Base-by-base conservation (phyloP, 2,888 invertebrate species). In the Nomada lathburiana region DNA sequence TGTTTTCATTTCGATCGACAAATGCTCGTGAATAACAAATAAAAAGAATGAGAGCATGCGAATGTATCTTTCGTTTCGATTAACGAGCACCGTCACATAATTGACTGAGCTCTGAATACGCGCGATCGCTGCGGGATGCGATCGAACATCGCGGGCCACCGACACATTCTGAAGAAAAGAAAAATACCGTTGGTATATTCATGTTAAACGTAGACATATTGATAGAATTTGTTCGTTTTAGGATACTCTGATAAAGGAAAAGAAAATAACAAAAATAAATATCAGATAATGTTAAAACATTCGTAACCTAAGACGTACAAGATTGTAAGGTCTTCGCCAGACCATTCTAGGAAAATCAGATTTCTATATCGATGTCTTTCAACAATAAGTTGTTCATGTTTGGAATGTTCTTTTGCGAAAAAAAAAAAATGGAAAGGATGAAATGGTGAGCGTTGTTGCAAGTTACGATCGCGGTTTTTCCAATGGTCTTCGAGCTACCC, bases 221-320 rank as follows among this genome's bases (percentile, higher is more conserved):
- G 89, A 83, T 91, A 91, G 90, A 89, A 90, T 90, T 90, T 92
- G 90, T 90, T 92, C 91, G 90, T 92, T 92, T 90, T 92, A 93
- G 91, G 89, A 91, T 92, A 90, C 88, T 91, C 89, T 89, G 89
- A 92, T 91, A 88, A 88, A 89, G 90, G 89, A 84, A 68, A 18
- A 85, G 67, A 20, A 75, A 79, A 72, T 64, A 57, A 67, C 53
- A 73, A 73, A 80, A 75, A 86, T 80, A 77, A 85, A 89, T 88
- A 89, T 83, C 87, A 85, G 81, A 86, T 89, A 87, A 86, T 79
- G 84, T 84, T 87, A 84, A 89, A 89, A 75, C 87, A 86, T 90
- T 86, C 86, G 89, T 86, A 87, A 87, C 75, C 77, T 89, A 88
- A 85, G 86, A 81, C 75, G 85, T 86, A 79, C 84, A 79, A 76